Evolutionary conservation across 1,140 invertebrate genomes (phyloP).

Genomic region (Diabrotica virgifera): DNA sequence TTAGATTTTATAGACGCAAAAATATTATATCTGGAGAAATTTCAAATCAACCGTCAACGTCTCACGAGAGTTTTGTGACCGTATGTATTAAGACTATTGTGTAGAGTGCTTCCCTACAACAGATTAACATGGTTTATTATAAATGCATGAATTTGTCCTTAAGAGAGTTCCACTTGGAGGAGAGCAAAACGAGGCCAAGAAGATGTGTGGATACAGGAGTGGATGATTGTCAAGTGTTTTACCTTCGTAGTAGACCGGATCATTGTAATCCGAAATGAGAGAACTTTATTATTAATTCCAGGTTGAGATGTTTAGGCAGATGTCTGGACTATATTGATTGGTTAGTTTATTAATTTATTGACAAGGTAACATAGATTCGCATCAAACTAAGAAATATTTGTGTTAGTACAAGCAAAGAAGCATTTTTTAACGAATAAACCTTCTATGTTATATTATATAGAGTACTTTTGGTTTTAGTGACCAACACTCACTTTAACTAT

Average conservation of each 20-base stretch:
- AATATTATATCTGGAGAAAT: no score
- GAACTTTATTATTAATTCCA: not conserved
- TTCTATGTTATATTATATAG: no score
- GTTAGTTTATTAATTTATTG: not conserved
- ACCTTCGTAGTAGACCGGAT: not conserved
- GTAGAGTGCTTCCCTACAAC: not conserved
- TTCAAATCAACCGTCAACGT: no score
- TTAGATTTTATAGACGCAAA: no score
- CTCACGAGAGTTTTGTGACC: no score
- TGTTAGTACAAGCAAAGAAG: no score
- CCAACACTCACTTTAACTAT: no score
- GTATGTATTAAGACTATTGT: not conserved
- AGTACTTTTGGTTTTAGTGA: no score
- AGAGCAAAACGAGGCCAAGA: not conserved
- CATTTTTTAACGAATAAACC: no score
- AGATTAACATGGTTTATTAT: slow-evolving; percentile 1
- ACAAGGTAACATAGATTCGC: not conserved
- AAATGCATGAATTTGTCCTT: slow-evolving; percentile 1
- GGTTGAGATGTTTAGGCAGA: not conserved
- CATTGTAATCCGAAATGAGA: not conserved
- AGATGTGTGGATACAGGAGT: not conserved
- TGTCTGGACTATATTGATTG: not conserved
- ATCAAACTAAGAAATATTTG: no score
- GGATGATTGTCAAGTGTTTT: not conserved
- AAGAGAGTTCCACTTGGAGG: not conserved